These are phyloP conservation scores for Exephanes ischioxanthus DNA, from an alignment of 2,888 invertebrate species.

Conservation along the genomic window DNA sequence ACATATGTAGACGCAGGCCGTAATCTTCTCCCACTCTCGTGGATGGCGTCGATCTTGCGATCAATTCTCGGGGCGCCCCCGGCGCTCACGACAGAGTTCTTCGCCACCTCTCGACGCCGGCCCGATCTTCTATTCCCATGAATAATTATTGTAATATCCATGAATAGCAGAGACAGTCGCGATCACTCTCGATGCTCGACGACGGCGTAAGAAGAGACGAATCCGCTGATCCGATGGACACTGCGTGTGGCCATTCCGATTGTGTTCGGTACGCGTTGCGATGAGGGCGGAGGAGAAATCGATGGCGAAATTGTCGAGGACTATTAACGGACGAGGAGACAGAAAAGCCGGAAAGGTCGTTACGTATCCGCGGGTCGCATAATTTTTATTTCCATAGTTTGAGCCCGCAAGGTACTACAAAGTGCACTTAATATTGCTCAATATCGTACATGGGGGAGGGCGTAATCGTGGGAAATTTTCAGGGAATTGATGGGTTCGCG, in stretches of 20 bases:
- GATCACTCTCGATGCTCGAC: constrained; percentile 39
- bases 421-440: not conserved
- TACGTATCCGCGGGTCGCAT: not conserved
- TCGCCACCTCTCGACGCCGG: constrained; percentile 1
- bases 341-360: not conserved
- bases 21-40: constrained; percentile 37
- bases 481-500: not conserved
- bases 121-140: constrained; percentile 46
- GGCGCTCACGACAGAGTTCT: not conserved
- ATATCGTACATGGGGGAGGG: not conserved
- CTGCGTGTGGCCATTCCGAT: not conserved
- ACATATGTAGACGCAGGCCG: constrained; percentile 55
- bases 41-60: constrained; percentile 42
- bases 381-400: not conserved
- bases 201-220: constrained; percentile 12
- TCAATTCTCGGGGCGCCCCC: constrained; percentile 30
- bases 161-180: constrained; percentile 48
- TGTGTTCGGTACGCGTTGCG: not conserved
- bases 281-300: not conserved
- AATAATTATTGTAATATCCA: constrained; percentile 58
- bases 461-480: not conserved
- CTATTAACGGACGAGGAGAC: not conserved
- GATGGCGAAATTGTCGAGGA: not conserved
- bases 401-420: not conserved
- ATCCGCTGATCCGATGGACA: not conserved